These are phyloP conservation scores for Trissolcus brochymenae DNA, from an alignment of 2,888 invertebrate genomes.

Conservation along the genomic window DNA sequence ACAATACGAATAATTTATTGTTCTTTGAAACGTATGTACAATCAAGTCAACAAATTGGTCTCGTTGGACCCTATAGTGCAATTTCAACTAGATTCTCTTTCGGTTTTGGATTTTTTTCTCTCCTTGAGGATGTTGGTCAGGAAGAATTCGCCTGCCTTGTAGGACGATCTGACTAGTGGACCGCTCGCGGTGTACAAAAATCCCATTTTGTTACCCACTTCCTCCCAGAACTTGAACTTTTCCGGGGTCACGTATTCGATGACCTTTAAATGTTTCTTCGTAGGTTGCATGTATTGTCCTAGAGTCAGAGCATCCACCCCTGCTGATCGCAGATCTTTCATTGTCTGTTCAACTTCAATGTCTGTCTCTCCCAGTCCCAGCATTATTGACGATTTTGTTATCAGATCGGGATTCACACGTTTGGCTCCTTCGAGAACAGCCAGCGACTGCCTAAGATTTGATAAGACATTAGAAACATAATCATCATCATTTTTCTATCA, in stretches of 20 bases:
- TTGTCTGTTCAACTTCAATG: constrained; percentile 88
- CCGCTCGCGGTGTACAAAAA: constrained; percentile 98
- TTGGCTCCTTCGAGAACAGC: constrained; percentile 90
- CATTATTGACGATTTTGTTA: constrained; percentile 99
- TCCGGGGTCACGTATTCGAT: constrained; percentile 97
- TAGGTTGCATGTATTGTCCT: constrained; percentile 99
- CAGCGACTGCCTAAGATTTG: constrained; percentile 85
- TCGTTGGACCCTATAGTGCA: not conserved
- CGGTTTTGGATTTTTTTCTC: constrained; percentile 50
- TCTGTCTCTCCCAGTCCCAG: constrained; percentile 95
- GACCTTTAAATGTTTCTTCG: constrained; percentile 94
- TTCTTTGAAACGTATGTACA: no score
- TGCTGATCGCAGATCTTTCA: constrained; percentile 87
- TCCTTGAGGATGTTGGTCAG: constrained; percentile 86
- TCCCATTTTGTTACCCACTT: constrained; percentile 87
- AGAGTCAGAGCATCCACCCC: constrained; percentile 97
- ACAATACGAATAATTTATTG: no score
- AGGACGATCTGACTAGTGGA: constrained; percentile 96
- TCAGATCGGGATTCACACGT: constrained; percentile 84
- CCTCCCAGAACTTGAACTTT: constrained; percentile 92
- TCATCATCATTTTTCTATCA: not conserved
- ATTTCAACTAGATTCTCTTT: constrained; percentile 15
- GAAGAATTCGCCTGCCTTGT: constrained; percentile 98
- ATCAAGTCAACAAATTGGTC: no score
- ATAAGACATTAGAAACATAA: not conserved